Evolutionary conservation across 1,140 invertebrate species (phyloP).

Genomic region (Hirudo medicinalis): DNA sequence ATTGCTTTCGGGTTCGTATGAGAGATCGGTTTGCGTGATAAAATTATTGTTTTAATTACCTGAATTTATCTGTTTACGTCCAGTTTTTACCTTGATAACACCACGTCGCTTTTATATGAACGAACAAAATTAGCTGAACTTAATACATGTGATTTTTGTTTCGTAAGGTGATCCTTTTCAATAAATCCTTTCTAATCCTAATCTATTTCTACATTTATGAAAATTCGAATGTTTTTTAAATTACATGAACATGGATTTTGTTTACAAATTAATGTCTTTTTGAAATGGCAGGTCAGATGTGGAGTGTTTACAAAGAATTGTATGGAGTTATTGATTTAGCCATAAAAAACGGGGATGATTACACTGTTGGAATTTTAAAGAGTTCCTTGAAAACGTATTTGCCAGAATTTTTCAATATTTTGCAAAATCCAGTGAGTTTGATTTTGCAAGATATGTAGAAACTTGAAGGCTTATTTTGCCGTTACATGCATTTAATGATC

Average conservation of each 20-base stretch:
- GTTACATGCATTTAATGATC: background rate
- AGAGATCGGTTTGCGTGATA: background rate
- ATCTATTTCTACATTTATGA: too few relatives aligned
- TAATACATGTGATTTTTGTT: too few relatives aligned
- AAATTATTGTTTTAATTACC: background rate
- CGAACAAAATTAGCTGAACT: too few relatives aligned
- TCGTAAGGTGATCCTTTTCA: too few relatives aligned
- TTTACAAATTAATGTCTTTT: background rate
- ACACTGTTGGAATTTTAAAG: conserved; percentile 62
- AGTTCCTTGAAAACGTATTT: conserved; percentile 62
- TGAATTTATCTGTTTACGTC: background rate
- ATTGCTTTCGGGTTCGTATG: background rate
- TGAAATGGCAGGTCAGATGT: conserved; percentile 45
- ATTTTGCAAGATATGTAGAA: background rate
- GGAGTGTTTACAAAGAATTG: conserved; percentile 73
- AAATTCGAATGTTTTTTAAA: too few relatives aligned
- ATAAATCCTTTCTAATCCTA: too few relatives aligned
- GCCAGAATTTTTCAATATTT: conserved; percentile 69
- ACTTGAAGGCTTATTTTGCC: background rate
- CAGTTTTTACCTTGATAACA: too few relatives aligned
- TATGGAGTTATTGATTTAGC: conserved; percentile 58
- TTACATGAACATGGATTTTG: too few relatives aligned
- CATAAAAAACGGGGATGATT: conserved; percentile 51
- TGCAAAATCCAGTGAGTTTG: conserved; percentile 70
- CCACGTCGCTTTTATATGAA: too few relatives aligned